A percentile compares a stretch with the other conserved stretches of the same genome.
These are phyloP conservation scores for Prosopocoilus inquinatus DNA, from an alignment of 2,888 invertebrate species.

Conservation along the genomic window DNA sequence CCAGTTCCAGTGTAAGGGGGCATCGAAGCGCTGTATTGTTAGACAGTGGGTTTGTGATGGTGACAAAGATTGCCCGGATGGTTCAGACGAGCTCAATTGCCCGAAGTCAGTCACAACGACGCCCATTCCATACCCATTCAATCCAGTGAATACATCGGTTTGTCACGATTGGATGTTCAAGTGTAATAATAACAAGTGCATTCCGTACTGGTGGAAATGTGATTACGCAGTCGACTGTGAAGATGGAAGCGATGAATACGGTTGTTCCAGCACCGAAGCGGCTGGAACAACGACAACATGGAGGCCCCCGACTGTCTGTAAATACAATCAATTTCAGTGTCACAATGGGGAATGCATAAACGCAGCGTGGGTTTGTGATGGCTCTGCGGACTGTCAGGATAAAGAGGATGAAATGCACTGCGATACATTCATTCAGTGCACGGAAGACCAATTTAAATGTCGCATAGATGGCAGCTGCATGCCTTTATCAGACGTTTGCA, in stretches of 20 bases:
- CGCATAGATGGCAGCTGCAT: slow-evolving; percentile 64
- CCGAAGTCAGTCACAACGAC: slow-evolving; percentile 40
- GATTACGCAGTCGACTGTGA: slow-evolving; percentile 75
- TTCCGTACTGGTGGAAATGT: slow-evolving; percentile 80
- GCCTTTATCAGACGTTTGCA: slow-evolving; percentile 52
- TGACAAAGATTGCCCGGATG: slow-evolving; percentile 69
- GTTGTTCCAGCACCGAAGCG: slow-evolving; percentile 35
- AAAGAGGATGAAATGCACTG: slow-evolving; percentile 62
- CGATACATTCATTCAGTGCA: slow-evolving; percentile 40
- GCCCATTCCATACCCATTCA: slow-evolving; percentile 35
- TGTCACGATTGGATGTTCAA: slow-evolving; percentile 79
- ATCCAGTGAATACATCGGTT: slow-evolving; percentile 39
- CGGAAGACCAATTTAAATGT: slow-evolving; percentile 58
- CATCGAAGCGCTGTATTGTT: slow-evolving; percentile 63
- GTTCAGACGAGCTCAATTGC: slow-evolving; percentile 72
- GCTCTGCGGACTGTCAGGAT: slow-evolving; percentile 56
- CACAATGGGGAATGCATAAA: slow-evolving; percentile 59
- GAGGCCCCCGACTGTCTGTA: slow-evolving; percentile 47
- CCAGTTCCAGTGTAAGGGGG: slow-evolving; percentile 64
- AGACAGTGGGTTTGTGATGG: slow-evolving; percentile 80
- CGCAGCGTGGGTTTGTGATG: slow-evolving; percentile 63
- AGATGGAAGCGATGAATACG: slow-evolving; percentile 71
- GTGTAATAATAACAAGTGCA: slow-evolving; percentile 67
- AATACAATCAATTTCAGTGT: slow-evolving; percentile 59
- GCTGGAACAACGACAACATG: slow-evolving; percentile 27